Base-by-base conservation (phyloP, 2,888 invertebrate genomes). In the Agrotis ipsilon region DNA sequence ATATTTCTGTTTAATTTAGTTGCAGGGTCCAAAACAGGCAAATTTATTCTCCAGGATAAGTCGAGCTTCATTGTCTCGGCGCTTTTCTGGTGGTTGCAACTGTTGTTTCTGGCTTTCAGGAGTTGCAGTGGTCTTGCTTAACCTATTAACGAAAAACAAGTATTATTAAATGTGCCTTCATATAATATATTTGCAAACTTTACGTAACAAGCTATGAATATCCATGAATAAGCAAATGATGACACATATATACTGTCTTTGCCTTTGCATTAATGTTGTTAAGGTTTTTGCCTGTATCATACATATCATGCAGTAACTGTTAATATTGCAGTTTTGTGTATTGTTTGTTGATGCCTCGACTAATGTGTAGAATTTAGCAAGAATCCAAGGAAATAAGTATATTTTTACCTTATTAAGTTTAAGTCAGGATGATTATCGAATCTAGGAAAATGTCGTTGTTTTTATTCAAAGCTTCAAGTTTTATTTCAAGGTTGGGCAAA, bases 121-220 rank as follows among this genome's bases (percentile, higher is more conserved):
- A n/a, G n/a, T n/a, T n/a, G n/a, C n/a, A n/a, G n/a, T n/a, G n/a
- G n/a, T n/a, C n/a, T n/a, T n/a, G n/a, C n/a, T 24, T 24, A 14
- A n/a, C 27, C 54, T 7, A 27, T 46, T 46, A 59, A 65, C 27
- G 21, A 65, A 65, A 72, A 72, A 55, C 51, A 68, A 66, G 39
- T 65, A 62, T 61, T 55, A 72, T 66, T 63, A 71, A 78, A 78
- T 60, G 58, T 64, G 54, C 68, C 65, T 65, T 68, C 43, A 58
- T 67, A 57, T 46, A 64, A 57, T 43, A 49, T 64, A 63, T 78
- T 75, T 72, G 67, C 65, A 61, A 80, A 61, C 78, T 78, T 84
- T 75, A 84, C 85, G 85, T 84, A 85, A 85, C 68, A 27, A 49
- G 72, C 84, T 81, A 84, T 82, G 84, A 82, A 78, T 85, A 85